Percentiles rank a stretch among this genome's conserved stretches.
Conservation (phyloP, 2,797 vertebrate species). For the Stomatorhinus walkeri region DNA sequence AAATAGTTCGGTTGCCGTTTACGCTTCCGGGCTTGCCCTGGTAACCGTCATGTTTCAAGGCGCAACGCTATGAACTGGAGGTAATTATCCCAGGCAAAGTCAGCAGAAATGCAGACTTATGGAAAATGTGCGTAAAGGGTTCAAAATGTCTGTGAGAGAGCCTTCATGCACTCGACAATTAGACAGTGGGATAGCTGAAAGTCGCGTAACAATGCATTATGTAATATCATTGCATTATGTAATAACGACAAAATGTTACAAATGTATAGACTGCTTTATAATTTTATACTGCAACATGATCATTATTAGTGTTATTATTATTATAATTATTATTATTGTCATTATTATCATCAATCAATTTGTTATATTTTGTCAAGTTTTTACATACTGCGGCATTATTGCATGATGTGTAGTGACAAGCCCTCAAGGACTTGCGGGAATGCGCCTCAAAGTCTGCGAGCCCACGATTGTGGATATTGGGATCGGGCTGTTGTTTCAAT, state of each 20-base stretch:
- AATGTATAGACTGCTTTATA: not conserved
- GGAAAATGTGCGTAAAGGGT: not conserved
- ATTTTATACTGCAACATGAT: not conserved
- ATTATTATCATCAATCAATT: not conserved
- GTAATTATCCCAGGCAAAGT: not conserved
- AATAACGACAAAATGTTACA: not conserved
- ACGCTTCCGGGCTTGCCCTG: not conserved
- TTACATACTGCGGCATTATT: not conserved
- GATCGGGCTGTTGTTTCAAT: not conserved
- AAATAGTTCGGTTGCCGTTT: not conserved
- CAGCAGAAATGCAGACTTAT: not conserved
- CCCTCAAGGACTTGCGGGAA: not conserved
- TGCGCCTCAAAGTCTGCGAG: not conserved
- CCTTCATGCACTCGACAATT: not conserved
- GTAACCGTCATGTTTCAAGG: not conserved
- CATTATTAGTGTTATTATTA: not conserved
- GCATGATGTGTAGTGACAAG: not conserved
- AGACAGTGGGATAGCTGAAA: not conserved
- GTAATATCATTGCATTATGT: not conserved
- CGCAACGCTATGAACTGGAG: not conserved
- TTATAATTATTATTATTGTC: not conserved
- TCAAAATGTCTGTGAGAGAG: not conserved
- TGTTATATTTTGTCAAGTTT: not conserved
- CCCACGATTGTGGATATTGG: not conserved
- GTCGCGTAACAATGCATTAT: not conserved